Conservation (phyloP, 2,888 invertebrate species). For the Cyclophora punctaria region DNA sequence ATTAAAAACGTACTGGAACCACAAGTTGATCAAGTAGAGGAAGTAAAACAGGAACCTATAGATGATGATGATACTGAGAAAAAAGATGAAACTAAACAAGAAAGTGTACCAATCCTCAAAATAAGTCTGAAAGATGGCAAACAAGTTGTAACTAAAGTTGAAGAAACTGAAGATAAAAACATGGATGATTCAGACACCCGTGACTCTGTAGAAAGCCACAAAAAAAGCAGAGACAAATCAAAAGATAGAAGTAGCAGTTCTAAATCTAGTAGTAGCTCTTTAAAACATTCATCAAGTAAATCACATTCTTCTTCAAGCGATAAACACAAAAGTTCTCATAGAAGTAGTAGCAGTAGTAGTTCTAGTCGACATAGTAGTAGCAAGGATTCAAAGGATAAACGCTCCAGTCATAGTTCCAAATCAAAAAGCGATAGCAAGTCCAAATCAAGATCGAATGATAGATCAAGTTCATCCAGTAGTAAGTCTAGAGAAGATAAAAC, state of each 20-base stretch:
- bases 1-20: background rate
- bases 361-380: conserved; percentile 57
- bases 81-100: background rate
- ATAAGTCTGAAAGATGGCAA: conserved; percentile 83
- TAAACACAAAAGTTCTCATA: conserved; percentile 49
- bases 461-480: conserved; percentile 43
- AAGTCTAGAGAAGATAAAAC: conserved; percentile 49
- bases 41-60: conserved; percentile 32
- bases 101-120: conserved; percentile 63
- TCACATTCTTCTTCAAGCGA: conserved; percentile 57
- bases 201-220: conserved; percentile 43
- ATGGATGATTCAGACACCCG: conserved; percentile 30
- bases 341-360: conserved; percentile 38
- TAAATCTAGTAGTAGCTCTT: conserved; percentile 32
- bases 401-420: conserved; percentile 49
- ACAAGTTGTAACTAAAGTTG: conserved; percentile 78
- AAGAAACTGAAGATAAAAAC: conserved; percentile 44
- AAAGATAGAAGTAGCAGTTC: conserved; percentile 54
- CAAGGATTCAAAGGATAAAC: conserved; percentile 39
- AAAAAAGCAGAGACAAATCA: conserved; percentile 65
- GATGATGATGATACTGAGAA: background rate
- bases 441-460: conserved; percentile 37
- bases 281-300: conserved; percentile 55
- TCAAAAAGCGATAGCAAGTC: conserved; percentile 53
- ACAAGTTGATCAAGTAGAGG: conserved; percentile 9